Evolutionary conservation across 2,113 vertebrate genomes (phyloP), one percentile per base, ranked within the genome.

Genomic region (Ia io): DNA sequence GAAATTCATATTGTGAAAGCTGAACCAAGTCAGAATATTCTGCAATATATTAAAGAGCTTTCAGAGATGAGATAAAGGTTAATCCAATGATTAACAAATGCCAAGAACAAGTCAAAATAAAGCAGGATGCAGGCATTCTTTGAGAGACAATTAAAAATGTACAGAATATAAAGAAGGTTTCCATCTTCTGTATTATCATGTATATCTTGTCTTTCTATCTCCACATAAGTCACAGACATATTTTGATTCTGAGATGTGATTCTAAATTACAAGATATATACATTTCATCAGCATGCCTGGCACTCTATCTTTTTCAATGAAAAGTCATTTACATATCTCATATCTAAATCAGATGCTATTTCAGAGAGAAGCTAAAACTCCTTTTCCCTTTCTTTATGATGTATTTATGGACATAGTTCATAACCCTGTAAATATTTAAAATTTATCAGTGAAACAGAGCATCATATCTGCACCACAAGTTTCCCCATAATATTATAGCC

Each of bases 61-160:
- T 59, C 86, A 71, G 32, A 78, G 59, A 94, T 40, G 17, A 63
- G 51, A 93, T 84, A 76, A 84, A 95, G 70, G 28, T 89, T 93
- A 89, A 97, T 56, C 14, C 32, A 53, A 49, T 37, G 35, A 83
- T 78, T 47, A 89, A 73, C 63, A 90, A 79, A 71, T 56, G 35
- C 59, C 51, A 69, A 89, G 44, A 51, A 65, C 17, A 61, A 82
- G 73, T 79, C 47, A 94, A 94, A 40, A 73, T 77, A 71, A 78
- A 93, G 71, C 14, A 69, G 28, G 59, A 44, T 56, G 35, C 37
- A 82, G 17, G 28, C 7, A 71, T 20, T 94, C 84, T 95, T 63
- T 70, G 37, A 93, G 56, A 87, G 44, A 90, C 42, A 8, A 87
- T 51, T 85, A 69, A 79, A 96, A 94, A 79, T 47, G 0, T 49